Base-by-base conservation (phyloP, 2,888 invertebrate species). In the Boloria selene region DNA sequence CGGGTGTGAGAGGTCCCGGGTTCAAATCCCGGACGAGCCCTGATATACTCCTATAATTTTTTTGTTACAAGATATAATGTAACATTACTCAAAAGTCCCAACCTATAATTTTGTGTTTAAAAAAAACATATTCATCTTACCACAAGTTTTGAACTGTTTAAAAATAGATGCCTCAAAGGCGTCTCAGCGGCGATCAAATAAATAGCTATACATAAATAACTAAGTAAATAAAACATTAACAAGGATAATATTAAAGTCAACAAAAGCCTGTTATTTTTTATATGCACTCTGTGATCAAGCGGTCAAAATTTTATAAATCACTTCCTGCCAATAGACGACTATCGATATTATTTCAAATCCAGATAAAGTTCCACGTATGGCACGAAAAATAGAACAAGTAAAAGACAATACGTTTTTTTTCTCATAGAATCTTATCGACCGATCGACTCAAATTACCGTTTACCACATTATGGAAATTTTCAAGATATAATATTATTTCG, bases 11-110 rank as follows among this genome's bases (percentile, higher is more conserved):
- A 91, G 92, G 92, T 92, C 92, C 91, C 90, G 91, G 92, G 93
- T 92, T 93, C 92, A 92, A 93, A 90, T 93, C 92, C 92, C 92
- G 92, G 92, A 91, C 91, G 91, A 92, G 92, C 92, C 92, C 92
- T 45, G 13, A 22, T 22, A 45, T 3, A 2, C 6, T 22, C 42
- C 45, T 45, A n/a, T 45, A 5, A 45, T 45, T 56, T 55, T 50
- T 52, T 45, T 45, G n/a, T 10, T 55, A 44, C 18, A 18, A 22
- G n/a, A n/a, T 22, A 18, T 17, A 42, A 0, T 18, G 18, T 45
- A 54, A 13, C 38, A 38, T 38, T 38, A 38, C 31, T 1, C 6
- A 31, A 3, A 31, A 31, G 31, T 31, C 31, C 17, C 16, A 22
- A 44, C 18, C 17, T 56, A 56, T 56, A 51, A 51, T 61, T 61